Percentiles rank a stretch among this genome's conserved stretches.
Evolutionary conservation across 2,888 invertebrate species (phyloP).

Genomic region (Phorcus lineatus): DNA sequence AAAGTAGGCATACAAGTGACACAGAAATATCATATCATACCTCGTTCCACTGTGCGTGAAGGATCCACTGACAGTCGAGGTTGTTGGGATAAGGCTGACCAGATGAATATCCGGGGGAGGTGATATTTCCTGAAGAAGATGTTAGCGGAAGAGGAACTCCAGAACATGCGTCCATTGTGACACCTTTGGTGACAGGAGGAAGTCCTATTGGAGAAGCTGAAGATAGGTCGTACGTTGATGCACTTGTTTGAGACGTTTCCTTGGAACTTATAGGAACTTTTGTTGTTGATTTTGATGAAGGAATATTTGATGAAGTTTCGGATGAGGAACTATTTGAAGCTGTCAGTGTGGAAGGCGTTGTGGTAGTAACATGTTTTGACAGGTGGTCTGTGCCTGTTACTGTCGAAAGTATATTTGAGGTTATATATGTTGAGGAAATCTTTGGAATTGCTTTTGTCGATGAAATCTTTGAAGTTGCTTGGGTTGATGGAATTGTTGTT

Average conservation of each 20-base stretch:
- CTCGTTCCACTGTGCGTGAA: slow-evolving; percentile 19
- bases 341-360: too few relatives aligned
- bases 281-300: not conserved
- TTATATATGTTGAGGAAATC: not conserved
- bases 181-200: not conserved
- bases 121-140: slow-evolving; percentile 21
- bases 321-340: not conserved
- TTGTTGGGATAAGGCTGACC: slow-evolving; percentile 28
- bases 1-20: not conserved
- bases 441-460: not conserved
- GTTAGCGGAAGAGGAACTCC: slow-evolving; percentile 25
- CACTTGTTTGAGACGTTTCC: not conserved
- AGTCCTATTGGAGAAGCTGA: not conserved
- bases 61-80: slow-evolving; percentile 34
- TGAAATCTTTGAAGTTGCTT: not conserved
- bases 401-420: not conserved
- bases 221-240: not conserved
- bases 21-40: slow-evolving; percentile 7
- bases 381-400: too few relatives aligned
- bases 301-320: not conserved
- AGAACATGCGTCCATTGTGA: slow-evolving; percentile 28
- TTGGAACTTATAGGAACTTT: not conserved
- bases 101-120: slow-evolving; percentile 30
- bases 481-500: not conserved
- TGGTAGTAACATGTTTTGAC: too few relatives aligned